phyloP scores from a whole-genome alignment of 2,113 vertebrate species.

The Rhinoptilus africanus region DNA sequence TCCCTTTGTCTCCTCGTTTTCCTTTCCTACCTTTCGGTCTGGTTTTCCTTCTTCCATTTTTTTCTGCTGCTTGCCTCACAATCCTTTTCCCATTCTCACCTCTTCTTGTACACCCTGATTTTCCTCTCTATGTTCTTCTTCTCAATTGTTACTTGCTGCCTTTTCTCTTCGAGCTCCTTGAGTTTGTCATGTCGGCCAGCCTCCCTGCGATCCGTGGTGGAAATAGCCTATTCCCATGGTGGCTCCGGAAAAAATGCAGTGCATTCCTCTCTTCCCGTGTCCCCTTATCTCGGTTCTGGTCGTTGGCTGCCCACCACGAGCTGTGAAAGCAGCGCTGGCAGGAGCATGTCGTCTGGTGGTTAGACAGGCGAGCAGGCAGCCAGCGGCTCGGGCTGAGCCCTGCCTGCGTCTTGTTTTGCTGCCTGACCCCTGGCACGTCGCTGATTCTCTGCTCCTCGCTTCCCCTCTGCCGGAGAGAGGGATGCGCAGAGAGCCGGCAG shows the following conservation, averaged over 20 bases:
- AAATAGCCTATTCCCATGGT: not conserved
- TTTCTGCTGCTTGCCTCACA: not conserved
- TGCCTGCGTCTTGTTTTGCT: not conserved
- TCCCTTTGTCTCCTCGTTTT: not conserved
- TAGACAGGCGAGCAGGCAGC: not conserved
- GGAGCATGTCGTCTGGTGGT: not conserved
- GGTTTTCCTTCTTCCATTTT: not conserved
- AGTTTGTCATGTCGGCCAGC: not conserved
- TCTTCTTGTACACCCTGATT: not conserved
- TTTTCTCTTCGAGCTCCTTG: not conserved
- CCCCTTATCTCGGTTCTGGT: not conserved
- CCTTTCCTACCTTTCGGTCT: not conserved
- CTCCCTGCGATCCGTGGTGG: fast-evolving
- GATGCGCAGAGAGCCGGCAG: not conserved
- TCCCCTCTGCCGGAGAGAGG: not conserved
- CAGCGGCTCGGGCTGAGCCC: not conserved
- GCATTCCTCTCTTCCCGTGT: not conserved
- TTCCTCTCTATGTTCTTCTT: not conserved
- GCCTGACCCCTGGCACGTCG: not conserved
- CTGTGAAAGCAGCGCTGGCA: not conserved
- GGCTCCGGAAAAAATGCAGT: not conserved
- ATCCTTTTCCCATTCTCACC: not conserved
- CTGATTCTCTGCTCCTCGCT: not conserved
- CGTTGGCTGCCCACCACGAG: not conserved
- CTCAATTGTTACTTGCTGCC: not conserved